Percentiles rank a stretch among this genome's conserved stretches.
phyloP scores from a whole-genome alignment of 2,888 invertebrate genomes.

The Aquatica leii region DNA sequence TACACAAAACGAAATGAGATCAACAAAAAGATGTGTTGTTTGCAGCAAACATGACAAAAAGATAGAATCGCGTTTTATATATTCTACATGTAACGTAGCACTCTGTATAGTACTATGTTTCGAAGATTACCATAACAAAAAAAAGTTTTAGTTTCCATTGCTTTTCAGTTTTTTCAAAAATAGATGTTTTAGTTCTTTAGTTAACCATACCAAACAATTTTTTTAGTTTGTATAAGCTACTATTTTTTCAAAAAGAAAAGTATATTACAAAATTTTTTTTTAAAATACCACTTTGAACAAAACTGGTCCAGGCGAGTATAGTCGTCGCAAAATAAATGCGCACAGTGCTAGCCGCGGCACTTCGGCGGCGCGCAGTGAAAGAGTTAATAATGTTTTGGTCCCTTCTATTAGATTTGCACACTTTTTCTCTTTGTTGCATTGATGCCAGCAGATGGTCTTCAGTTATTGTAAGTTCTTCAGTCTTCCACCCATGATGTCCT shows the following conservation, averaged over 20 bases:
- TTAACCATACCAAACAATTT: background rate
- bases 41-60: background rate
- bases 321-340: background rate
- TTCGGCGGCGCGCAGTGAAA: background rate
- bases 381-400: slow-evolving; percentile 47
- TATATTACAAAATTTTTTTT: background rate
- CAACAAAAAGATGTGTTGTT: background rate
- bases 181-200: background rate
- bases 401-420: no score
- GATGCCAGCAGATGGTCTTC: no score
- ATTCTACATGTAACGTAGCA: no score
- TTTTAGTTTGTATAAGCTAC: background rate
- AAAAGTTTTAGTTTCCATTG: background rate
- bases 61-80: background rate
- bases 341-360: background rate
- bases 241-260: background rate
- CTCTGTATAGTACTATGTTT: no score
- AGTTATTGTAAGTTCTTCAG: no score
- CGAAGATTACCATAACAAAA: background rate
- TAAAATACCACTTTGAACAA: background rate
- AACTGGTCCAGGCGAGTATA: background rate
- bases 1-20: background rate
- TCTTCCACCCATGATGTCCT: no score
- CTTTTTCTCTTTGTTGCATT: no score
- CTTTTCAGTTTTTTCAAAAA: background rate